Evolutionary conservation across 2,797 vertebrate genomes (phyloP), one percentile per base, ranked within the genome.

Genomic region (Pygocentrus nattereri): DNA sequence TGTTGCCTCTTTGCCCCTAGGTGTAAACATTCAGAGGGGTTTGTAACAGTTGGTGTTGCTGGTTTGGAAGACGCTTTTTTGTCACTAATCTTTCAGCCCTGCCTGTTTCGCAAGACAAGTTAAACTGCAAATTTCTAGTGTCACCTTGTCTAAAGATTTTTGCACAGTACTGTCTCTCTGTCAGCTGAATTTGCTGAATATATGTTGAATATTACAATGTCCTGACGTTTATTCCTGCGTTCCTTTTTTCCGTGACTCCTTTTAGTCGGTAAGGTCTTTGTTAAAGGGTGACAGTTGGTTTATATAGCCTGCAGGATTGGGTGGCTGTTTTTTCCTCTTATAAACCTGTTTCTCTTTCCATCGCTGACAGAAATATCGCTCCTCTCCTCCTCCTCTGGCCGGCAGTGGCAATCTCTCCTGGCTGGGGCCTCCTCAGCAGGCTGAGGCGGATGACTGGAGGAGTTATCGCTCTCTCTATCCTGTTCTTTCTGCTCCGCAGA

Each of bases 401-500:
- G 21, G 64, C 64, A 67, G 64, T 25, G 41, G 58, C 44, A 69
- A 69, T 69, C 65, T 69, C 65, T 69, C 65, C 65, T 44, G 65
- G 65, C 65, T 69, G 65, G 65, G 47, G 44, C 41, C 44, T 19
- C 69, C 65, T 69, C 65, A 69, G 65, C 65, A 25, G 65, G 65
- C 11, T 19, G 38, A 44, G 38, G 75, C 34, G 47, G 50, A 74
- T 85, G 72, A 76, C n/a, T 70, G 73, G 61, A 52, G 58, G 74
- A 61, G 76, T 73, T 80, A 74, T 67, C 72, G n/a, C n/a, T 56
- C 76, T 19, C 72, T 41, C 56, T 76, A 59, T 54, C 47, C 61
- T 31, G 34, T 73, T 80, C 41, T 70, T n/a, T 75, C 50, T 70
- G 73, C 79, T 84, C 74, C 52, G 67, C 31, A 49, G 64, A 74